Evolutionary conservation across 2,888 invertebrate species (phyloP).

Genomic region (Prosapia bicincta): DNA sequence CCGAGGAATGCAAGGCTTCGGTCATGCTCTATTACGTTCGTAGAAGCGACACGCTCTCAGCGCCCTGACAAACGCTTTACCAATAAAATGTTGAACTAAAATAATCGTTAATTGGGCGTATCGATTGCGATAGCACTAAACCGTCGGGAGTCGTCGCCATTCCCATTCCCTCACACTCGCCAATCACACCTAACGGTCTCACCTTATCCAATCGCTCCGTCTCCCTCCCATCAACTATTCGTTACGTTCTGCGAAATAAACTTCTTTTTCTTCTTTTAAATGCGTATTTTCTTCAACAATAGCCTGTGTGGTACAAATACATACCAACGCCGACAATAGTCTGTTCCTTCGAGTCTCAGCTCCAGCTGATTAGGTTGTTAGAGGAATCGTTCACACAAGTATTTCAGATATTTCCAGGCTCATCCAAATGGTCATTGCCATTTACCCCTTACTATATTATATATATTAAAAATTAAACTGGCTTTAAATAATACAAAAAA

Average conservation of each 20-base stretch:
- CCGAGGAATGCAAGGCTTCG: neutral
- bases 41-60: neutral
- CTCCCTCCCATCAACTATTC: neutral
- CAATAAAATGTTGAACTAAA: constrained; percentile 2
- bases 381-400: too few species aligned
- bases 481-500: too few species aligned
- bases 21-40: neutral
- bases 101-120: neutral
- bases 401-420: too few species aligned
- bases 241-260: neutral
- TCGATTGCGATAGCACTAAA: neutral
- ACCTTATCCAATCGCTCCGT: neutral
- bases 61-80: neutral
- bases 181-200: neutral
- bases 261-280: neutral
- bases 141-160: neutral
- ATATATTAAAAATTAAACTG: too few species aligned
- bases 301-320: neutral
- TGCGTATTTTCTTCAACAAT: neutral
- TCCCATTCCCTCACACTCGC: neutral
- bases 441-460: too few species aligned
- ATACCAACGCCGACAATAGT: neutral
- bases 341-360: too few species aligned
- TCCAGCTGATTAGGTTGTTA: too few species aligned
- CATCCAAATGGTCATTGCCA: too few species aligned